Evolutionary conservation across 2,888 invertebrate species (phyloP).

Genomic region (Himalopsyche japonica): DNA sequence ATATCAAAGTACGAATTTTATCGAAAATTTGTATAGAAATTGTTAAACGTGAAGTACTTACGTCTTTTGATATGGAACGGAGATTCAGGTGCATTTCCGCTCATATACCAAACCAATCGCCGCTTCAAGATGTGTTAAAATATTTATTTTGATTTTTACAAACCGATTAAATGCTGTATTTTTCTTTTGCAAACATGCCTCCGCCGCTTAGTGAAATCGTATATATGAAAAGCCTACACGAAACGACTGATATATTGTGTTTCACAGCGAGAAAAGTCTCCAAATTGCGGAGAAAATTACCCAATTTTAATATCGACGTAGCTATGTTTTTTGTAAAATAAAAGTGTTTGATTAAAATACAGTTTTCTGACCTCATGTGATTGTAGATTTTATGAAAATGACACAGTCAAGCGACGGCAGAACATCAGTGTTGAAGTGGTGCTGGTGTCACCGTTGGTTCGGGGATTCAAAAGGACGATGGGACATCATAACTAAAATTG

Average conservation of each 20-base stretch:
- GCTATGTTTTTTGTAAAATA: neutral
- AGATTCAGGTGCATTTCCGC: neutral
- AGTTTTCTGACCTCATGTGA: neutral
- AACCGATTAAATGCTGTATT: neutral
- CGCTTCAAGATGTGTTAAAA: neutral
- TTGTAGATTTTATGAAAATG: conserved; percentile 14
- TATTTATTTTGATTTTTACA: neutral
- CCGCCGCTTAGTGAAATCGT: neutral
- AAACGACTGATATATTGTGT: neutral
- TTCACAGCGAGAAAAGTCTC: neutral
- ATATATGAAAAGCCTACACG: neutral
- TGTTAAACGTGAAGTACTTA: neutral
- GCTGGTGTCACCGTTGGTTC: conserved; percentile 32
- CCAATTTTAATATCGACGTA: neutral
- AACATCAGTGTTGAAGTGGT: conserved; percentile 22
- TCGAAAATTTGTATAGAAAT: neutral
- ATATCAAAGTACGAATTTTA: neutral
- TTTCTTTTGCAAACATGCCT: neutral
- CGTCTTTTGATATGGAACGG: neutral
- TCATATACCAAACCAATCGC: neutral
- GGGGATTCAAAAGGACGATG: conserved; percentile 14
- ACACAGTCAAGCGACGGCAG: conserved; percentile 36
- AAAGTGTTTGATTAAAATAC: neutral
- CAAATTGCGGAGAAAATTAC: neutral
- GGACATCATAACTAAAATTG: neutral